Conservation (phyloP, 2,797 vertebrate species). For the Kryptopterus vitreolus region DNA sequence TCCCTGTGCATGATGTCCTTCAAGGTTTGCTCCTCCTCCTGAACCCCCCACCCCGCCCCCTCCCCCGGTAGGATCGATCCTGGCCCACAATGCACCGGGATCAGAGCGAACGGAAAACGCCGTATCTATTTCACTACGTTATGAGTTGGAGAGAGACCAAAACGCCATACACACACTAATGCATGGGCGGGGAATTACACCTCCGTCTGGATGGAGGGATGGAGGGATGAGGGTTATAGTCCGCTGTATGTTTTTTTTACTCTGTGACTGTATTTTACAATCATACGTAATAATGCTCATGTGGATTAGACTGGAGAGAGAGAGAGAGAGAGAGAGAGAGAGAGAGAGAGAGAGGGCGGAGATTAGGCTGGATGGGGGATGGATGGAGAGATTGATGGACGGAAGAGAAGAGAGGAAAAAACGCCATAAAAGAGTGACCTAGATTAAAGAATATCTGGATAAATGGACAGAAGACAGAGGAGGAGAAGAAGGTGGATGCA, state of each 20-base stretch:
- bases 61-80: constrained; percentile 3
- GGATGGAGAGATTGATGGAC: not conserved
- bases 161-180: too few species aligned
- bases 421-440: not conserved
- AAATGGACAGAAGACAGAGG: not conserved
- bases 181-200: too few species aligned
- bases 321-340: constrained; percentile 43
- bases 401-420: not conserved
- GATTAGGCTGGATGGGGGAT: constrained; percentile 44
- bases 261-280: not conserved
- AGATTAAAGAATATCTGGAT: not conserved
- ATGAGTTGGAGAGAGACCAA: too few species aligned
- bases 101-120: not conserved
- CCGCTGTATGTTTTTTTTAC: not conserved
- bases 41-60: too few species aligned
- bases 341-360: constrained; percentile 52
- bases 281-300: not conserved
- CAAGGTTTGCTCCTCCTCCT: constrained; percentile 33
- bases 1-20: constrained; percentile 10
- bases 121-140: too few species aligned
- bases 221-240: not conserved
- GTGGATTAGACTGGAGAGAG: not conserved
- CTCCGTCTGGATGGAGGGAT: not conserved
- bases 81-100: not conserved
- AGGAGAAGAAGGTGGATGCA: not conserved